phyloP scores from a whole-genome alignment of 2,888 invertebrate genomes.

The Xanthorhoe spadicearia region DNA sequence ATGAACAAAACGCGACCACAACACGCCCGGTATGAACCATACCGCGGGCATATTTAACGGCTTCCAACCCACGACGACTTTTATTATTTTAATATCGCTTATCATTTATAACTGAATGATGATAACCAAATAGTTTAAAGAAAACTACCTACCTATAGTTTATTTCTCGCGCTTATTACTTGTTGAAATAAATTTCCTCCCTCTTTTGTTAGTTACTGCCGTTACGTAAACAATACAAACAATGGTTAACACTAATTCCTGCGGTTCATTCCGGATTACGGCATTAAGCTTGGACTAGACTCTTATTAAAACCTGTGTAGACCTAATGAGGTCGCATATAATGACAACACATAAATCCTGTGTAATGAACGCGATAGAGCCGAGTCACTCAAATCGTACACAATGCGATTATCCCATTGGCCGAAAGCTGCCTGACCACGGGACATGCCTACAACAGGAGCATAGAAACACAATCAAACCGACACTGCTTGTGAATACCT shows the following conservation, averaged over 20 bases:
- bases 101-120: not conserved
- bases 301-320: conserved; percentile 76
- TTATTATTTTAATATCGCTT: too few relatives aligned
- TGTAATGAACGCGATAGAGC: conserved; percentile 79
- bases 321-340: conserved; percentile 75
- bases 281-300: conserved; percentile 55
- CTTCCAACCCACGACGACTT: conserved; percentile 11
- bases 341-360: conserved; percentile 80
- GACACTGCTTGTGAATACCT: not conserved
- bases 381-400: conserved; percentile 79
- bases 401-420: conserved; percentile 81
- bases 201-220: conserved; percentile 18
- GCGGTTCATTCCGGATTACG: conserved; percentile 54
- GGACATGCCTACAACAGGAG: conserved; percentile 46
- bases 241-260: conserved; percentile 36
- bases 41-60: conserved; percentile 49
- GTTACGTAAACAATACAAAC: conserved; percentile 40
- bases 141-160: not conserved
- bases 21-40: conserved; percentile 43
- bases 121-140: not conserved
- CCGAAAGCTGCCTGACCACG: conserved; percentile 62
- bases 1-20: conserved; percentile 61
- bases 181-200: conserved; percentile 17
- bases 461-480: conserved; percentile 49
- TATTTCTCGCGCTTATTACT: not conserved